phyloP scores from a whole-genome alignment of 2,888 invertebrate species.

The Vesta saturnalis region DNA sequence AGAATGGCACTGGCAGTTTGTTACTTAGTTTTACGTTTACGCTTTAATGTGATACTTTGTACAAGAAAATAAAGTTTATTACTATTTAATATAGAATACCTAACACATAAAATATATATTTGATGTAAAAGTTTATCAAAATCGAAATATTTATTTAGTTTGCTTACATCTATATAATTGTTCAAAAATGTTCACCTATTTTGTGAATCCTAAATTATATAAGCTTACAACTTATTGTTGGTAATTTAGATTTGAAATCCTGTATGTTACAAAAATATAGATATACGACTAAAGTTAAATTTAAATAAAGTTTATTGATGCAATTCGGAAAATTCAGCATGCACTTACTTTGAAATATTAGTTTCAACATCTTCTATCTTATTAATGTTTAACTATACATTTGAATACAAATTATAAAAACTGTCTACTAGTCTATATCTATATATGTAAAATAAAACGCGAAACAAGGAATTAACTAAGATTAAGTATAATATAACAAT shows the following conservation, averaged over 20 bases:
- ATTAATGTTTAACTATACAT: not conserved
- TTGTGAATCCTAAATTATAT: not conserved
- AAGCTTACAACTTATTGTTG: not conserved
- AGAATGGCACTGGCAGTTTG: not conserved
- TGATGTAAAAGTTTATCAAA: not conserved
- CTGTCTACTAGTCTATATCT: not conserved
- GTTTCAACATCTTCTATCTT: not conserved
- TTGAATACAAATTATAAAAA: not conserved
- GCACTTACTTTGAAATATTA: not conserved
- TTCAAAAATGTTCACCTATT: not conserved
- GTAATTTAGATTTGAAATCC: not conserved
- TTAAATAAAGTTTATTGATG: not conserved
- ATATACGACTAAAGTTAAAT: not conserved
- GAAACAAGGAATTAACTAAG: slow-evolving; percentile 8
- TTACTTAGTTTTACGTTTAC: slow-evolving; percentile 9
- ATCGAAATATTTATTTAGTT: slow-evolving; percentile 6
- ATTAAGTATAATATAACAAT: not conserved
- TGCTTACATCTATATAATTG: not conserved
- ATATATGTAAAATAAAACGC: slow-evolving; percentile 7
- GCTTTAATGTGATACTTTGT: slow-evolving; percentile 36
- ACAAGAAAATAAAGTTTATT: slow-evolving; percentile 25
- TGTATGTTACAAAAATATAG: slow-evolving; percentile 1
- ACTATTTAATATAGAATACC: slow-evolving; percentile 25
- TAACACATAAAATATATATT: slow-evolving; percentile 16
- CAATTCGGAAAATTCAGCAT: not conserved